Conservation (phyloP, 2,888 invertebrate species). For the Dynastes maya region DNA sequence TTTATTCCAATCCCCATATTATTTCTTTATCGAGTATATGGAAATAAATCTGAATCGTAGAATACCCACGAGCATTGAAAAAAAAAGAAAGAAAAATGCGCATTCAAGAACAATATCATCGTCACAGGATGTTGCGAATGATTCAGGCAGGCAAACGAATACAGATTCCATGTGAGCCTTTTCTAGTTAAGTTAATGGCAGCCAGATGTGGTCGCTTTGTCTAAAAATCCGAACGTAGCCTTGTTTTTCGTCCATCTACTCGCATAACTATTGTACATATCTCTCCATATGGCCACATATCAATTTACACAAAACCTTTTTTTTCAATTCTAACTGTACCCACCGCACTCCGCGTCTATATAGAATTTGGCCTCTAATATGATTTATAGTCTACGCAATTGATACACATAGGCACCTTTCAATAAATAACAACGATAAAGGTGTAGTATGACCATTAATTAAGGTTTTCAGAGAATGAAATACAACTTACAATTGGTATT, state of each 20-base stretch:
- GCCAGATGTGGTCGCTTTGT: conserved; percentile 63
- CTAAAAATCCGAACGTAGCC: conserved; percentile 61
- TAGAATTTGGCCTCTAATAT: conserved; percentile 24
- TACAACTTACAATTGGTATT: no score
- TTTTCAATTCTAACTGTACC: conserved; percentile 27
- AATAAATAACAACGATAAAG: background rate
- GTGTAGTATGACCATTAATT: conserved; percentile 4
- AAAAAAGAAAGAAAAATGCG: background rate
- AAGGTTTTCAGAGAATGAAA: background rate
- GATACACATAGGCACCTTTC: background rate
- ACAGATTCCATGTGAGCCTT: conserved; percentile 56
- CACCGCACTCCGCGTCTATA: conserved; percentile 3
- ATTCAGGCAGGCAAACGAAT: conserved; percentile 53
- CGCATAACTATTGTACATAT: conserved; percentile 64
- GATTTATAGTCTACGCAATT: conserved; percentile 35
- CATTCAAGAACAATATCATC: conserved; percentile 43
- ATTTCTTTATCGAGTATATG: no score
- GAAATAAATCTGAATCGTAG: background rate
- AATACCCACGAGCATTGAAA: conserved; percentile 32
- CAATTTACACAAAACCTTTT: conserved; percentile 59
- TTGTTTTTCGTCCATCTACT: conserved; percentile 63
- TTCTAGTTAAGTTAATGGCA: conserved; percentile 62
- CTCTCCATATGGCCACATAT: conserved; percentile 61
- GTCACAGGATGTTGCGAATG: conserved; percentile 58
- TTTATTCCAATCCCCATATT: no score